These are phyloP conservation scores for Siphlonurus alternatus DNA, from an alignment of 2,888 invertebrate species.

Conservation along the genomic window DNA sequence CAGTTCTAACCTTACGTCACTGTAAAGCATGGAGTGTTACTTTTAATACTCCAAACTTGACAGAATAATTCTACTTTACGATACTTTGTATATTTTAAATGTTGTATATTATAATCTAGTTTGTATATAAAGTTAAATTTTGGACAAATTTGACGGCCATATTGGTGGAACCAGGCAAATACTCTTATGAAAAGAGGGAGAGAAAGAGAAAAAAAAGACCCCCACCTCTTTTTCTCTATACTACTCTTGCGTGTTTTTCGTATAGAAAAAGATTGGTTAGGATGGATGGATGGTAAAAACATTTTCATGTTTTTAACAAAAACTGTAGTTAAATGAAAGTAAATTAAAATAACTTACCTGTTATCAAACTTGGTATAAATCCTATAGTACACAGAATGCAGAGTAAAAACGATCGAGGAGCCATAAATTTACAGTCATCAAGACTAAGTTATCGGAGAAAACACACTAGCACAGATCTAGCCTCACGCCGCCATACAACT, in stretches of 20 bases:
- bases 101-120: too few species aligned
- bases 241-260: too few species aligned
- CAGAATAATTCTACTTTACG: too few species aligned
- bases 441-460: slow-evolving; percentile 23
- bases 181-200: neutral
- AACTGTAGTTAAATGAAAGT: slow-evolving; percentile 1
- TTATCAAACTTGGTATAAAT: slow-evolving; percentile 19
- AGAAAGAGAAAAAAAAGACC: neutral
- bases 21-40: too few species aligned
- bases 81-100: too few species aligned
- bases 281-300: neutral
- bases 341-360: slow-evolving; percentile 15
- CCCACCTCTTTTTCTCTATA: neutral
- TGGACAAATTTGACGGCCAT: too few species aligned
- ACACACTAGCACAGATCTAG: neutral
- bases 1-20: too few species aligned
- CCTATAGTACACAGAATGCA: slow-evolving; percentile 41
- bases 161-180: neutral
- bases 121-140: too few species aligned
- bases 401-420: slow-evolving; percentile 59
- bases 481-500: neutral
- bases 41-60: too few species aligned
- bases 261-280: too few species aligned
- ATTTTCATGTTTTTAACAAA: neutral
- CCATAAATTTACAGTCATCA: slow-evolving; percentile 62